A percentile compares a stretch with the other conserved stretches of the same genome.
These are phyloP conservation scores for Verasper variegatus DNA, from an alignment of 2,113 vertebrate species.

Conservation along the genomic window DNA sequence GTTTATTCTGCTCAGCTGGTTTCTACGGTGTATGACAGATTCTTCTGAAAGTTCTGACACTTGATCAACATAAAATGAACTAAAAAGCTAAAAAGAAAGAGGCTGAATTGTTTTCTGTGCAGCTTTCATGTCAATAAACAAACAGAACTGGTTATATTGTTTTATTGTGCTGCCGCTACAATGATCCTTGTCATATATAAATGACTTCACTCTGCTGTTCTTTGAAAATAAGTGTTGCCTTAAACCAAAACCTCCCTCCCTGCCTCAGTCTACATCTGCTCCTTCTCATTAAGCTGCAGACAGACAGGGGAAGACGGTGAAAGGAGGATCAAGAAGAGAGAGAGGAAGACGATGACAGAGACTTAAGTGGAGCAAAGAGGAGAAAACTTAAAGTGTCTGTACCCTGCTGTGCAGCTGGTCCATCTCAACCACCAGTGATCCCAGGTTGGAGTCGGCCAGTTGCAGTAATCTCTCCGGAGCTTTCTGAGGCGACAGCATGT, in stretches of 20 bases:
- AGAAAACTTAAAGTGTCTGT: slow-evolving; percentile 8
- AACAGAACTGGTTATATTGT: neutral
- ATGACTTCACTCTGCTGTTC: neutral
- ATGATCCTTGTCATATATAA: neutral
- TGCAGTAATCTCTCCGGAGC: slow-evolving; percentile 93
- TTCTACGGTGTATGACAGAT: no score
- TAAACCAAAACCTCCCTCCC: slow-evolving; percentile 10
- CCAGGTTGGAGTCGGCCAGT: slow-evolving; percentile 91
- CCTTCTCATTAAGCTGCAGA: slow-evolving; percentile 1
- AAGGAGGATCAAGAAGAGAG: neutral
- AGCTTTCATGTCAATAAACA: neutral
- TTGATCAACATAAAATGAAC: no score
- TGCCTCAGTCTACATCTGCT: neutral
- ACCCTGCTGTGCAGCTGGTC: slow-evolving; percentile 95
- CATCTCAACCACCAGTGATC: slow-evolving; percentile 92
- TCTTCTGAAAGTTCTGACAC: neutral
- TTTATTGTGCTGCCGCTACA: slow-evolving; percentile 2
- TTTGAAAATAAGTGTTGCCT: slow-evolving; percentile 2
- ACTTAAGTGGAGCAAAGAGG: neutral
- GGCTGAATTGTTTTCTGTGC: neutral
- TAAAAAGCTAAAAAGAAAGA: no score
- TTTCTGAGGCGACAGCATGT: slow-evolving; percentile 95
- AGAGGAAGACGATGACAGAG: neutral
- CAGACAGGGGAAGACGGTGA: slow-evolving; percentile 18
- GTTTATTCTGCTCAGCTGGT: no score